A percentile compares a stretch with the other conserved stretches of the same genome.
These are phyloP conservation scores for Pteronura brasiliensis DNA, from an alignment of 2,113 vertebrate genomes.

Conservation along the genomic window DNA sequence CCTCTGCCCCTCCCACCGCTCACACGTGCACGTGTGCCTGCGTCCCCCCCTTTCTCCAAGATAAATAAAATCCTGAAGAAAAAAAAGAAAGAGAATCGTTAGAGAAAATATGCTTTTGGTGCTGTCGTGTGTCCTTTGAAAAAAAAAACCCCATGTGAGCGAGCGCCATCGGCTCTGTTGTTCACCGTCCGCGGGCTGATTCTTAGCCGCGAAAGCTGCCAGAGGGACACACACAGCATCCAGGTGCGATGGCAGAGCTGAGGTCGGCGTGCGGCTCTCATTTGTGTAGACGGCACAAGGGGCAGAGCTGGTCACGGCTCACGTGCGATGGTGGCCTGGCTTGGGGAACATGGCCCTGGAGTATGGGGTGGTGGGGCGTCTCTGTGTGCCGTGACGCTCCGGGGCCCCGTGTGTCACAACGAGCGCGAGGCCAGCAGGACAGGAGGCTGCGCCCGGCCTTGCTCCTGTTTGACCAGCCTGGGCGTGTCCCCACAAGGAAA, in stretches of 20 bases:
- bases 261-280: fast-evolving
- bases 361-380: neutral
- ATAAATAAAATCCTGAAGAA: neutral
- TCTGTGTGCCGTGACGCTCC: neutral
- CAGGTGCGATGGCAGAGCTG: fast-evolving
- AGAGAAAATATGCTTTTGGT: neutral
- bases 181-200: neutral
- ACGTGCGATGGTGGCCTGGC: too few species aligned
- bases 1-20: neutral
- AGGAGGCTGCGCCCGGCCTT: neutral
- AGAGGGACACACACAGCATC: fast-evolving
- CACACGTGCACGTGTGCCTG: fast-evolving
- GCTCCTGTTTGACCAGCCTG: fast-evolving
- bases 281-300: fast-evolving
- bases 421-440: fast-evolving
- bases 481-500: neutral
- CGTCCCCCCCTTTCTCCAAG: neutral
- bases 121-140: neutral
- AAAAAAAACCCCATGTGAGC: neutral
- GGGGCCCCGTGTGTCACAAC: neutral
- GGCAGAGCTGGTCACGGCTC: fast-evolving
- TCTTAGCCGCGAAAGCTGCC: neutral
- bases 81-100: neutral
- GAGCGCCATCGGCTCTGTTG: fast-evolving
- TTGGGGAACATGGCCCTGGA: fast-evolving